phyloP scores from a whole-genome alignment of 1,140 invertebrate genomes.

The Drosophila chauvacae region DNA sequence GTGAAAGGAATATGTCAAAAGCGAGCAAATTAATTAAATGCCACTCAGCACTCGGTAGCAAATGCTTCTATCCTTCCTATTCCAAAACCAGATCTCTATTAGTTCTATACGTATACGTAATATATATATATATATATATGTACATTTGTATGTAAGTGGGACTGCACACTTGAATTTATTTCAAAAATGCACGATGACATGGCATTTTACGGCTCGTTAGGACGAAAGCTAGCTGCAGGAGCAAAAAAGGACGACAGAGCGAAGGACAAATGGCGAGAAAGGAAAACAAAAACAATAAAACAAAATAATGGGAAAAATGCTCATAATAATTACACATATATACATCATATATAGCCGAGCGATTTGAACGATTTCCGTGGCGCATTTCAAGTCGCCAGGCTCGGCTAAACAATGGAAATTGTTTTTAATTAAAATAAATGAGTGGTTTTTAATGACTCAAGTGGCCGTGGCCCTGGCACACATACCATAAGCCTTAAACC shows the following conservation, averaged over 20 bases:
- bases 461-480: constrained; percentile 13
- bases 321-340: constrained; percentile 52
- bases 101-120: background rate
- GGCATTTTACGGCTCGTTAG: constrained; percentile 54
- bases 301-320: constrained; percentile 48
- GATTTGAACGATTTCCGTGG: constrained; percentile 54
- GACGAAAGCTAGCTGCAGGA: constrained; percentile 21
- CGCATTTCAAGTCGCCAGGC: background rate
- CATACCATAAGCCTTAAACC: constrained; percentile 10
- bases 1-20: constrained; percentile 25
- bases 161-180: constrained; percentile 32
- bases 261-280: constrained; percentile 5
- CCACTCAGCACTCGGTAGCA: constrained; percentile 56
- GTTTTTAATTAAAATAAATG: constrained; percentile 76
- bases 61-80: constrained; percentile 5
- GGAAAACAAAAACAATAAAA: constrained; percentile 29
- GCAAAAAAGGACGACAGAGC: constrained; percentile 4
- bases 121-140: background rate
- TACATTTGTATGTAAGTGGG: background rate
- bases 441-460: constrained; percentile 48
- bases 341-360: constrained; percentile 9
- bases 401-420: constrained; percentile 59
- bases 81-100: background rate
- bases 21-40: constrained; percentile 78
- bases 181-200: constrained; percentile 55